Evolutionary conservation across 1,140 invertebrate genomes (phyloP), one percentile per base, ranked within the genome.

Genomic region (Formica selysi): DNA sequence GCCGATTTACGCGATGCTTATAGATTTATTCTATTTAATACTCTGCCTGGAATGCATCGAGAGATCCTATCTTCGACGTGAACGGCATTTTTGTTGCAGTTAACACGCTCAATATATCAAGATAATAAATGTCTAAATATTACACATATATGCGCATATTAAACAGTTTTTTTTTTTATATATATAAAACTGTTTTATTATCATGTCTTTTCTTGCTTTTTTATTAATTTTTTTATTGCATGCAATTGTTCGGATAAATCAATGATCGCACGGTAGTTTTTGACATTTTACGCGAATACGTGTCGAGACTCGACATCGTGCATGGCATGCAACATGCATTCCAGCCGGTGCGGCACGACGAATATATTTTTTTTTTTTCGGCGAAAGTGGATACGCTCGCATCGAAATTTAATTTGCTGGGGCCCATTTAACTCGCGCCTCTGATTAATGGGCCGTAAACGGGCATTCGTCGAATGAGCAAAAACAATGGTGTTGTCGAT

Each of bases 381-480:
- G 38, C 68, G 68, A 83, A 73, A 73, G 79, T 83, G 79, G 54
- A 83, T 83, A 83, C 79, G 68, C 38, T 38, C 51, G 36, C 67
- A 51, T 73, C 36, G 79, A 73, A 83, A 83, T 83, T 83, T 48
- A 83, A 83, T 83, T 83, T 83, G 68, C 26, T 54, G 13, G 13
- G 54, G 54, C 79, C 51, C 41, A 61, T 83, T 83, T 83, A 73
- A 83, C 79, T 61, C 41, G 19, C 68, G 38, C 79, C 68, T 74
- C 68, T 57, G 62, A 83, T 83, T 83, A 83, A 83, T 83, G 68
- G 79, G 71, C 68, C 79, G 68, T 83, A 83, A 83, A 83, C 79
- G 79, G 26, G 54, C 79, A 32, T 74, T 62, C 54, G 67, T 32
- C 67, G 79, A 83, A 74, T 73, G 48, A 19, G 79, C 38, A 61